A percentile compares a stretch with the other conserved stretches of the same genome.
Conservation (phyloP, 2,797 vertebrate genomes). For the Delichon dasypus region DNA sequence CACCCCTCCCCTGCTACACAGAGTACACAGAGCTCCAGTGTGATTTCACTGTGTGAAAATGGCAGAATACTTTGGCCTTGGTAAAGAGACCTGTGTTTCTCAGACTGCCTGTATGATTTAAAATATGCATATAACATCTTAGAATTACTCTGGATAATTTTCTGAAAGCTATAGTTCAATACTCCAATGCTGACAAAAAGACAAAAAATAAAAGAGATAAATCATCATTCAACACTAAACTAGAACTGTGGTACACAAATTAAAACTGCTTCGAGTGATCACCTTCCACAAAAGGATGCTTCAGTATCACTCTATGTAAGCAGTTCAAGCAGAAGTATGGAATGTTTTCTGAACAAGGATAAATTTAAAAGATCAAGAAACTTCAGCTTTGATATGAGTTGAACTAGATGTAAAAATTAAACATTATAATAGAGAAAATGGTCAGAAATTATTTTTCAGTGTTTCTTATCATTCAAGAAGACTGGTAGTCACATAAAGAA, state of each 20-base stretch:
- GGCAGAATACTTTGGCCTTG: background rate
- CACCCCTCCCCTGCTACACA: background rate
- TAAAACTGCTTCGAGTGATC: background rate
- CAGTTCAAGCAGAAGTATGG: background rate
- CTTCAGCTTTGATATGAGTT: background rate
- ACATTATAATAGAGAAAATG: background rate
- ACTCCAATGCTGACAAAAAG: background rate
- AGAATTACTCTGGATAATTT: background rate
- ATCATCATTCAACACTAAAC: background rate
- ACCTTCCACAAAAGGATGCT: background rate
- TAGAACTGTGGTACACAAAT: background rate
- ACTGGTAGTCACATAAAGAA: background rate
- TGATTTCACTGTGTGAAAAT: background rate
- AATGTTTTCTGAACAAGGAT: background rate
- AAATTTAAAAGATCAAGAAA: background rate
- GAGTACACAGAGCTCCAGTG: background rate
- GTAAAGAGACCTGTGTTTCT: background rate
- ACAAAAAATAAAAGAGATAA: background rate
- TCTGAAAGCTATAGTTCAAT: background rate
- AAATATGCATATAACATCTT: background rate
- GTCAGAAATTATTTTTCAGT: background rate
- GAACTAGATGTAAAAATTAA: background rate
- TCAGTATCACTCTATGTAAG: background rate
- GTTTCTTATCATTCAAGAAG: background rate
- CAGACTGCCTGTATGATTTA: background rate